Conservation (phyloP, 2,113 vertebrate genomes). For the Hippolais icterina region DNA sequence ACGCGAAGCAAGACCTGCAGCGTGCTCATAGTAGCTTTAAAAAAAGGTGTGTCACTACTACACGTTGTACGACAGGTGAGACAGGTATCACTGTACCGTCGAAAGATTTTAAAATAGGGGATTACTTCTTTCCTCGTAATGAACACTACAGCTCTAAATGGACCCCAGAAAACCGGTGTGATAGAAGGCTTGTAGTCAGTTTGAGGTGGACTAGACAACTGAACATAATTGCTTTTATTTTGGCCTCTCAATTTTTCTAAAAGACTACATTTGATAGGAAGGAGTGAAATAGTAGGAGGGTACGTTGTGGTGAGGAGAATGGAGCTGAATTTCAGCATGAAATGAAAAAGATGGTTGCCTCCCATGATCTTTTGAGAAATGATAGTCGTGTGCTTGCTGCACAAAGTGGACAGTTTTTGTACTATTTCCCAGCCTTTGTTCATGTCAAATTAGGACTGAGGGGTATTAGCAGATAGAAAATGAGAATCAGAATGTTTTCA, state of each 20-base stretch:
- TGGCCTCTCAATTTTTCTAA: background rate
- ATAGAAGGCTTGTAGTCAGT: background rate
- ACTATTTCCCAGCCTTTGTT: background rate
- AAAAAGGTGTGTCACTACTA: background rate
- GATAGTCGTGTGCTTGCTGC: background rate
- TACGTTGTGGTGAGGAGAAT: background rate
- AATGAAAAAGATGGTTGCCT: background rate
- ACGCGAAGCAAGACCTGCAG: accelerated
- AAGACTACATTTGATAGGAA: background rate
- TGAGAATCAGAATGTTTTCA: background rate
- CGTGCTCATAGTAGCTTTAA: accelerated
- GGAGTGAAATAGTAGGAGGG: accelerated
- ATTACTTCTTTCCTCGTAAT: background rate
- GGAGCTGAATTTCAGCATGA: background rate
- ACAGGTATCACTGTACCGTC: accelerated
- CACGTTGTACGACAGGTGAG: background rate
- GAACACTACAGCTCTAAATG: background rate
- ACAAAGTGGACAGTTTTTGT: background rate
- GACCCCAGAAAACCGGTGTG: background rate
- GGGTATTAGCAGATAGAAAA: background rate
- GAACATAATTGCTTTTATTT: background rate
- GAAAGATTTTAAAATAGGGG: background rate
- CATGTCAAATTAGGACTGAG: background rate
- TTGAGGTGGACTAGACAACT: background rate
- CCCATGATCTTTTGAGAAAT: background rate